Evolutionary conservation across 2,797 vertebrate species (phyloP), one percentile per base, ranked within the genome.

Genomic region (Hoplostethus mediterraneus): DNA sequence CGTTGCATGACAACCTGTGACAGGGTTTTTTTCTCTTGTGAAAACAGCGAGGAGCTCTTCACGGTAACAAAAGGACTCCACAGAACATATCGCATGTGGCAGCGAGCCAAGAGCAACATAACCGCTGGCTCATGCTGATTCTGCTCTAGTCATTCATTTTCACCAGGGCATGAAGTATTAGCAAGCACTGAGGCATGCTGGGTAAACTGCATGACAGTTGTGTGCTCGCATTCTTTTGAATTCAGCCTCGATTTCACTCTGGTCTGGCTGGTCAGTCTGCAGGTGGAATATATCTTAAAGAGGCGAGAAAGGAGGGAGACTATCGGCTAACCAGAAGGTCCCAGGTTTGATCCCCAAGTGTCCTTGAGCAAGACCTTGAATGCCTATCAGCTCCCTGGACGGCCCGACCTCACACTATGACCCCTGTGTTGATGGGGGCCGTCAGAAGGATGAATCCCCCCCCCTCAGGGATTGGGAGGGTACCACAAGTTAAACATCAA

Each of bases 101-200:
- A 25, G 67, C 11, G 1, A 3, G 45, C 81, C 75, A 83, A 81
- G 13, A 74, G 64, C 3, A 82, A 67, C 74, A 78, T 67, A 67
- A 63, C 52, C 40, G 21, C 63, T 56, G 17, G 2, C 52, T 77
- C 28, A 40, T 49, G 67, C 31, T 2, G 8, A 67, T 33, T 75
- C 56, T 64, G 64, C 63, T 53, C 54, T 8, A 79, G 51, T 68
- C 78, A 80, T 63, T 82, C 21, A 75, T 64, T 70, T 73, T 31
- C 48, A 80, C 30, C 67, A 25, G n/a, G 49, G 47, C 54, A 11
- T 62, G 38, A 74, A 67, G 49, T 10, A 55, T 12, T 72, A 36
- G 48, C 51, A 16, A 12, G 13, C 14, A 4, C 21, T 5, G 0
- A 60, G 36, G 59, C 45, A 71, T 66, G 53, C 73, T 73, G 75